Base-by-base conservation (phyloP, 2,797 vertebrate genomes). In the Gallirallus australis region DNA sequence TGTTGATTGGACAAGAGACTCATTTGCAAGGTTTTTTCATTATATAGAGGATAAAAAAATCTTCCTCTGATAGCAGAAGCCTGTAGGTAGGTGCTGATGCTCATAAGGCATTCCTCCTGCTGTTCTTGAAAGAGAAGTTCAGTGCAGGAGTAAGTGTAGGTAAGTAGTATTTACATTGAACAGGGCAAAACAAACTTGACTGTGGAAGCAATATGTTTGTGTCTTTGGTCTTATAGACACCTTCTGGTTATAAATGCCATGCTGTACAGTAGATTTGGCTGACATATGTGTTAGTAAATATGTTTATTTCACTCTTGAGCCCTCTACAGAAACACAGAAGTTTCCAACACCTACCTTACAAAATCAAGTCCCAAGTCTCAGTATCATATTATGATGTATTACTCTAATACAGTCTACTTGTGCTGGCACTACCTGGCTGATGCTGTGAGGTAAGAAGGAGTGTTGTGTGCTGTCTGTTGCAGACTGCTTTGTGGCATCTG, bases 351-450 rank as follows among this genome's bases (percentile, higher is more conserved):
- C 80, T 99, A 98, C 95, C 98, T 99, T 95, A 98, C 98, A 13
- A 98, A 98, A 89, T 97, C 97, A 72, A 98, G 99, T 68, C 98
- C 98, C 16, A 96, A 82, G 27, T 99, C 98, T 40, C 98, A 99
- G 70, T 96, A 97, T 90, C 97, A 99, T 90, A 98, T 98, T 94
- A 97, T 99, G 83, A 98, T 98, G 95, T 99, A 99, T 98, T 97
- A 97, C 95, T 99, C 98, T 93, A 98, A 98, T 53, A 99, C 99
- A 42, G 98, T 99, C 82, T 99, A 99, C 97, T 95, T 95, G 50
- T 99, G 98, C 98, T 99, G 99, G 99, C 98, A 98, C 59, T 98
- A 99, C 96, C 97, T 99, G 97, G 97, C 98, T 2, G 98, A 99
- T 40, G 99, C 99, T 24, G 97, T 99, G 94, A 98, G 99, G 99